Conservation (phyloP, 2,113 vertebrate genomes). For the Anolis carolinensis region DNA sequence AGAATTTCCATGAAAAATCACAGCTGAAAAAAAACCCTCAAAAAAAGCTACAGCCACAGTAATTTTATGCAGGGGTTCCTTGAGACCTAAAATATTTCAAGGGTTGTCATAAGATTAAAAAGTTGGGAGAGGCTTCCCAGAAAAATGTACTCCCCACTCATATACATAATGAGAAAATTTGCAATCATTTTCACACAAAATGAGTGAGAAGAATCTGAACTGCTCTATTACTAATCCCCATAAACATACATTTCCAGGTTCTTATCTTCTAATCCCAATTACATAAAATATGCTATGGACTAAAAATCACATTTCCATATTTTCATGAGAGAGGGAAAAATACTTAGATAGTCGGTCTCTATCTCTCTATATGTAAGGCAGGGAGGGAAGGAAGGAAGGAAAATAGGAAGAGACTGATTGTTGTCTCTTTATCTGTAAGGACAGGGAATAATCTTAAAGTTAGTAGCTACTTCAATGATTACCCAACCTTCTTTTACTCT, state of each 20-base stretch:
- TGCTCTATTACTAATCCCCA: not conserved
- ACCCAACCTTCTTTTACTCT: not conserved
- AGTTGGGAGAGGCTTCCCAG: no score
- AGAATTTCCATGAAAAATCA: no score
- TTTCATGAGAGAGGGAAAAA: no score
- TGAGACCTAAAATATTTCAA: no score
- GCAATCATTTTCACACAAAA: not conserved
- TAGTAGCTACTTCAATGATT: not conserved
- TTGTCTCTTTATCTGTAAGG: not conserved
- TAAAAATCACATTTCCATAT: not conserved
- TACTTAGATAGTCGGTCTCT: not conserved
- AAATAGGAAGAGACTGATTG: not conserved
- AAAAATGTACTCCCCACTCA: not conserved
- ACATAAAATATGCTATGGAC: not conserved
- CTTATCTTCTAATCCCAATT: not conserved
- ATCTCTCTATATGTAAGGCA: not conserved
- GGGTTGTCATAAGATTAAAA: no score
- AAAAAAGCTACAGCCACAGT: no score
- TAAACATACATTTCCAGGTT: no score
- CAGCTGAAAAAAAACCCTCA: no score
- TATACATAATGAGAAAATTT: not conserved
- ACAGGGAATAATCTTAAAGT: not conserved
- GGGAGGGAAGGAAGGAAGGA: not conserved
- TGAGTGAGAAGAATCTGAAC: not conserved
- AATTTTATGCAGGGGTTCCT: no score